Evolutionary conservation across 2,797 vertebrate genomes (phyloP).

Genomic region (Falco peregrinus): DNA sequence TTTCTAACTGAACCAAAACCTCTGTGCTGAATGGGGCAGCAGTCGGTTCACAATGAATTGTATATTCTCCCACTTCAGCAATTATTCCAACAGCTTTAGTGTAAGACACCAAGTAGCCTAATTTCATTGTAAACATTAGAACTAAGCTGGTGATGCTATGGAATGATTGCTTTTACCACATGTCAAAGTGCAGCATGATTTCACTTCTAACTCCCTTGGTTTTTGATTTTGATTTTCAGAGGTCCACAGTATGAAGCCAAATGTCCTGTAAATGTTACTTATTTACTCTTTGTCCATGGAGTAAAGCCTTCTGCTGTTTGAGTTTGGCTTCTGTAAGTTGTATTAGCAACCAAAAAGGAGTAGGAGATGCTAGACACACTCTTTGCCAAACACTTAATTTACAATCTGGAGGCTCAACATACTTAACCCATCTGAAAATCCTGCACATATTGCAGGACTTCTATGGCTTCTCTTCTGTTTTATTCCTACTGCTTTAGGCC

Average conservation of each 20-base stretch:
- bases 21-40: not conserved
- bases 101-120: not conserved
- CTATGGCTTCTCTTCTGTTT: not conserved
- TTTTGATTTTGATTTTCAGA: not conserved
- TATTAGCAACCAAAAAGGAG: not conserved
- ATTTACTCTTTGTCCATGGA: not conserved
- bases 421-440: constrained; percentile 34
- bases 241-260: not conserved
- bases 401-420: constrained; percentile 29
- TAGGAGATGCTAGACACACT: constrained; percentile 23
- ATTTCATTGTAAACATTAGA: not conserved
- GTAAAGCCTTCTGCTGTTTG: not conserved
- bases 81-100: not conserved
- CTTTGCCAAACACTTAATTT: not conserved
- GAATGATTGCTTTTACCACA: not conserved
- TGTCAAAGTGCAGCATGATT: not conserved
- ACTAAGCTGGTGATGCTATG: not conserved
- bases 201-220: not conserved
- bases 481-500: not conserved
- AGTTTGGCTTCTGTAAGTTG: not conserved
- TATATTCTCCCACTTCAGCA: not conserved
- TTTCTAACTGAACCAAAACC: not conserved
- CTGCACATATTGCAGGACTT: constrained; percentile 34
- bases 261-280: not conserved
- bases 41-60: not conserved